These are phyloP conservation scores for Diorhabda carinulata DNA, from an alignment of 1,140 invertebrate species.

Conservation along the genomic window DNA sequence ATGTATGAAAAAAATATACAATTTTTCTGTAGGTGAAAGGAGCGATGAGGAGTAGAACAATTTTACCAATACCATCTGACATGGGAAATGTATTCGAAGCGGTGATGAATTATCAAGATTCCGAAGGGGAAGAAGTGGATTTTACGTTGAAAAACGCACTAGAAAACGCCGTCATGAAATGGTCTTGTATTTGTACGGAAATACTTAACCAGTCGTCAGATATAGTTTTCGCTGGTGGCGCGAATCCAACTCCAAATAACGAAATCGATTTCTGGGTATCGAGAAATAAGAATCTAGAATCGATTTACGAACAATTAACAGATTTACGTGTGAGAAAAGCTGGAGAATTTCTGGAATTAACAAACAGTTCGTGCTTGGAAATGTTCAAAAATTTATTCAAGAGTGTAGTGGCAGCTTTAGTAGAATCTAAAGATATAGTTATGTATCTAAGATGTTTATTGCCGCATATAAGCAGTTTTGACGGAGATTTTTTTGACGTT, in stretches of 20 bases:
- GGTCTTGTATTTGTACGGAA: slow-evolving; percentile 73
- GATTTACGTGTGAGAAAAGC: slow-evolving; percentile 77
- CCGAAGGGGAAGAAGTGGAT: slow-evolving; percentile 56
- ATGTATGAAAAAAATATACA: too few species aligned
- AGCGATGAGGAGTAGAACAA: slow-evolving; percentile 55
- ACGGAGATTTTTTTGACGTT: slow-evolving; percentile 66
- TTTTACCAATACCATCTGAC: slow-evolving; percentile 74
- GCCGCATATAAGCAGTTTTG: slow-evolving; percentile 64
- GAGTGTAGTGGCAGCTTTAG: slow-evolving; percentile 48
- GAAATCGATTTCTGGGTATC: slow-evolving; percentile 68
- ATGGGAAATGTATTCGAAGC: slow-evolving; percentile 64
- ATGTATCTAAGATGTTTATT: slow-evolving; percentile 61
- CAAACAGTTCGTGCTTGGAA: slow-evolving; percentile 60
- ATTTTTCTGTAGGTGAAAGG: slow-evolving; percentile 50
- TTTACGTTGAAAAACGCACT: slow-evolving; percentile 63
- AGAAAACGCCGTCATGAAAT: slow-evolving; percentile 78
- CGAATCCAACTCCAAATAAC: slow-evolving; percentile 63
- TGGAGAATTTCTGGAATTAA: slow-evolving; percentile 61
- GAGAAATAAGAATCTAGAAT: slow-evolving; percentile 70
- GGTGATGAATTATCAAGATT: slow-evolving; percentile 53
- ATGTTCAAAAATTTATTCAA: slow-evolving; percentile 58
- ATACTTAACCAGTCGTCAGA: slow-evolving; percentile 71
- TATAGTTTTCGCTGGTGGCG: slow-evolving; percentile 47
- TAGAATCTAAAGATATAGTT: slow-evolving; percentile 65
- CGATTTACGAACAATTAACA: slow-evolving; percentile 76